Conservation (phyloP, 1,140 invertebrate species). For the Coenobita brevimanus region DNA sequence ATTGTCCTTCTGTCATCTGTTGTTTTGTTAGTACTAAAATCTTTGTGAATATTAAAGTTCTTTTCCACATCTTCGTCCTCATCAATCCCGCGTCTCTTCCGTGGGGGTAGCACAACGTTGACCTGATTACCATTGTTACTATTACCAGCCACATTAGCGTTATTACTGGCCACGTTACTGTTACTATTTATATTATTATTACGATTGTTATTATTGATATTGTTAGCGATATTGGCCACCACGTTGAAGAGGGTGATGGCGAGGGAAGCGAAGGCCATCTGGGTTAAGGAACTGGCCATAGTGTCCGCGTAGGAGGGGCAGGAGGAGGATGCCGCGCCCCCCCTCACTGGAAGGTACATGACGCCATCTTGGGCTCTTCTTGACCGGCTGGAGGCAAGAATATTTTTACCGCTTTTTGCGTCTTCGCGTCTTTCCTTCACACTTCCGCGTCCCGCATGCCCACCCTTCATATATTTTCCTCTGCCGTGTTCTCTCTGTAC, state of each 20-base stretch:
- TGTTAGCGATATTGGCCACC: slow-evolving; percentile 58
- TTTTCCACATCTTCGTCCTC: background rate
- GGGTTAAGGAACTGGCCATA: slow-evolving; percentile 52
- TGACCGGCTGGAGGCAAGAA: background rate
- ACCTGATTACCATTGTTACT: slow-evolving; percentile 63
- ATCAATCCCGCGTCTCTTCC: background rate
- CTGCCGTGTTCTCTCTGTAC: no score
- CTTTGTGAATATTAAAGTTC: no score
- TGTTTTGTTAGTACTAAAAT: no score
- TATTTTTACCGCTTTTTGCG: background rate
- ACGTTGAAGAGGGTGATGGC: slow-evolving; percentile 60
- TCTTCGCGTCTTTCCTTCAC: background rate
- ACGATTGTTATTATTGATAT: slow-evolving; percentile 65
- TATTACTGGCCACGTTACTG: slow-evolving; percentile 59
- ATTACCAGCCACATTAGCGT: slow-evolving; percentile 61
- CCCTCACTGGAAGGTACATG: slow-evolving; percentile 54
- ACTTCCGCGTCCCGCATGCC: background rate
- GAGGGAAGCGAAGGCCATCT: slow-evolving; percentile 64
- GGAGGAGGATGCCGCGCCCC: slow-evolving; percentile 1
- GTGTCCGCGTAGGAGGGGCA: slow-evolving; percentile 62
- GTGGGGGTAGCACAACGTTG: slow-evolving; percentile 54
- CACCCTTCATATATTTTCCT: no score
- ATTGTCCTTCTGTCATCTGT: no score
- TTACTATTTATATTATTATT: slow-evolving; percentile 63
- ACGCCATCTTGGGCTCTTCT: slow-evolving; percentile 20